Percentiles rank a stretch among this genome's conserved stretches.
phyloP scores from a whole-genome alignment of 2,888 invertebrate species.

The Hofmannophila pseudospretella region DNA sequence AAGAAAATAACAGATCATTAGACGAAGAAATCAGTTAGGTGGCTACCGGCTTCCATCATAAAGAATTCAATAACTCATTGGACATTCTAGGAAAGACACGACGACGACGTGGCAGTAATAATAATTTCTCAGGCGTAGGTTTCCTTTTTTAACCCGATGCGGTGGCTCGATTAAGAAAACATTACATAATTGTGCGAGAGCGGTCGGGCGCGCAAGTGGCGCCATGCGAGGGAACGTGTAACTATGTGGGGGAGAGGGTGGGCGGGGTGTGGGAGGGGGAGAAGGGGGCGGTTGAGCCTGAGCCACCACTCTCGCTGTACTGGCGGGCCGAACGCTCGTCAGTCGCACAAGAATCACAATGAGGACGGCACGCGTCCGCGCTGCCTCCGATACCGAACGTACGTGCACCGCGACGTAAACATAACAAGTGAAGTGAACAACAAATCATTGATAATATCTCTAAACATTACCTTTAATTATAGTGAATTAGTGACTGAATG shows the following conservation, averaged over 20 bases:
- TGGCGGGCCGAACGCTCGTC: slow-evolving; percentile 44
- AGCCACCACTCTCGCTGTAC: slow-evolving; percentile 59
- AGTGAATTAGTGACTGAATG: slow-evolving; percentile 36
- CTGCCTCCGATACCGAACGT: slow-evolving; percentile 43
- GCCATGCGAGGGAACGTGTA: slow-evolving; percentile 69
- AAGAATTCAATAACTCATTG: slow-evolving; percentile 25
- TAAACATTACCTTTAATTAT: slow-evolving; percentile 31
- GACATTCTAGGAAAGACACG: slow-evolving; percentile 23
- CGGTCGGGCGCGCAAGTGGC: slow-evolving; percentile 67
- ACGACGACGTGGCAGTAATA: slow-evolving; percentile 29
- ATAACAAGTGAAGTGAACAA: slow-evolving; percentile 53
- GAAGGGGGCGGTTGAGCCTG: slow-evolving; percentile 52
- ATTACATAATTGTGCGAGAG: slow-evolving; percentile 73
- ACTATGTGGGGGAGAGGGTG: slow-evolving; percentile 60
- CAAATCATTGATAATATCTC: slow-evolving; percentile 36
- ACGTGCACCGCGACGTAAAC: slow-evolving; percentile 69
- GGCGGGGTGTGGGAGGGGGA: slow-evolving; percentile 45
- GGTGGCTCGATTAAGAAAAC: slow-evolving; percentile 71
- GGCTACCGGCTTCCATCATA: slow-evolving; percentile 21
- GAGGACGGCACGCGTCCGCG: slow-evolving; percentile 59
- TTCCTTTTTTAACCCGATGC: slow-evolving; percentile 53
- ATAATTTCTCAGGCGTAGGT: slow-evolving; percentile 37
- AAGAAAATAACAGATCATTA: slow-evolving; percentile 5
- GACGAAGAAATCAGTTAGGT: slow-evolving; percentile 2
- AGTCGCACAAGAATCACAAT: slow-evolving; percentile 67